Conservation (phyloP, 2,113 vertebrate genomes). For the Pristiophorus japonicus region DNA sequence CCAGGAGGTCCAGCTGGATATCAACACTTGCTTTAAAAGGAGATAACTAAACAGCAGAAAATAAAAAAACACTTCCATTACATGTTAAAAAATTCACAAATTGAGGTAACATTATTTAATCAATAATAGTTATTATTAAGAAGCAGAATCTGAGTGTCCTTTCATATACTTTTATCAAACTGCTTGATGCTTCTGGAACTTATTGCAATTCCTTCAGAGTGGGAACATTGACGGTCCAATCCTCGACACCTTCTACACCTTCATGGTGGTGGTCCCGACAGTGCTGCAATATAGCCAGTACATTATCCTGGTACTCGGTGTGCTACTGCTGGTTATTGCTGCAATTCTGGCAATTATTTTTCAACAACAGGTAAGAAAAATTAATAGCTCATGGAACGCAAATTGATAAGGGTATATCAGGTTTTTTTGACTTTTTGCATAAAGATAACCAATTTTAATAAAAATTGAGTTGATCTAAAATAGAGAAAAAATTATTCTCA, state of each 20-base stretch:
- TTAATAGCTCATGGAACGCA: neutral
- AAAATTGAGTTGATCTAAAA: neutral
- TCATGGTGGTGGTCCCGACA: constrained; percentile 70
- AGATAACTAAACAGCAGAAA: neutral
- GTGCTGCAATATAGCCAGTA: constrained; percentile 73
- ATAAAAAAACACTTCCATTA: neutral
- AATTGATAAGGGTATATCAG: too few species aligned
- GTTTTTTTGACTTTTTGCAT: neutral
- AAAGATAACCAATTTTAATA: neutral
- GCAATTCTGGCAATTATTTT: constrained; percentile 44
- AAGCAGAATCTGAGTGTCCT: neutral
- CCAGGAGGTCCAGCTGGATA: neutral
- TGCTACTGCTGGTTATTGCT: constrained; percentile 51
- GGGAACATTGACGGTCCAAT: constrained; percentile 72
- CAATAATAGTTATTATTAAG: neutral
- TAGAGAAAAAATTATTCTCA: neutral
- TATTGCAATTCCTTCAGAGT: constrained; percentile 55
- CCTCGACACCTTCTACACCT: constrained; percentile 66
- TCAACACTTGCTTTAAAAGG: neutral
- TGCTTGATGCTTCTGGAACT: neutral
- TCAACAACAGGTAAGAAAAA: neutral
- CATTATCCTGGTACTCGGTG: constrained; percentile 64
- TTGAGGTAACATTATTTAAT: neutral
- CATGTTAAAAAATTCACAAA: neutral
- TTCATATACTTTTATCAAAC: neutral